A percentile compares a stretch with the other conserved stretches of the same genome.
phyloP scores from a whole-genome alignment of 2,797 vertebrate species.

The Mormyrops boulengeri region DNA sequence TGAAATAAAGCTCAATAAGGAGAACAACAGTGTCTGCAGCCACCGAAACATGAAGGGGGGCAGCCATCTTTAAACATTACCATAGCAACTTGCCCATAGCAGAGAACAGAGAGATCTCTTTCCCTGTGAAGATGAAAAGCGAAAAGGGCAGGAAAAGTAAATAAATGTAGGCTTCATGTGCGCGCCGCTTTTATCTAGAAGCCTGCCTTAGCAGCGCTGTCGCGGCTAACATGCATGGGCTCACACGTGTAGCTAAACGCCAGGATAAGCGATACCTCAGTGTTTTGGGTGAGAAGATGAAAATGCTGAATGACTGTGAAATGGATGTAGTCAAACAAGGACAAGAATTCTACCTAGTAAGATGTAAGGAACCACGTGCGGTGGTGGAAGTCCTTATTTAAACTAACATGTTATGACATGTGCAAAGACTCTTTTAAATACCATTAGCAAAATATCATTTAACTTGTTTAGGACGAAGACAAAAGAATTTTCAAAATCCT shows the following conservation, averaged over 20 bases:
- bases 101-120: background rate
- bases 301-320: background rate
- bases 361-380: background rate
- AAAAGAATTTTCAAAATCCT: background rate
- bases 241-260: background rate
- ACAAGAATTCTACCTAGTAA: background rate
- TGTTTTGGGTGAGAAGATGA: background rate
- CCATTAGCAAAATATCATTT: background rate
- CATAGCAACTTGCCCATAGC: background rate
- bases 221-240: background rate
- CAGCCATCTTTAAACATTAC: conserved; percentile 1
- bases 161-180: background rate
- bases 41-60: background rate
- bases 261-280: background rate
- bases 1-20: background rate
- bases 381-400: background rate
- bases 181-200: background rate
- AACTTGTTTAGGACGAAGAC: background rate
- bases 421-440: background rate
- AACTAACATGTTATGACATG: background rate
- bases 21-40: background rate
- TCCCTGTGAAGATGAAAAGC: conserved; percentile 13
- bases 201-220: background rate
- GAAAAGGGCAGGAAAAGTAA: conserved; percentile 4
- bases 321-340: background rate